These are phyloP conservation scores for Coronaproctus castanopsis DNA, from an alignment of 2,888 invertebrate species.

Conservation along the genomic window DNA sequence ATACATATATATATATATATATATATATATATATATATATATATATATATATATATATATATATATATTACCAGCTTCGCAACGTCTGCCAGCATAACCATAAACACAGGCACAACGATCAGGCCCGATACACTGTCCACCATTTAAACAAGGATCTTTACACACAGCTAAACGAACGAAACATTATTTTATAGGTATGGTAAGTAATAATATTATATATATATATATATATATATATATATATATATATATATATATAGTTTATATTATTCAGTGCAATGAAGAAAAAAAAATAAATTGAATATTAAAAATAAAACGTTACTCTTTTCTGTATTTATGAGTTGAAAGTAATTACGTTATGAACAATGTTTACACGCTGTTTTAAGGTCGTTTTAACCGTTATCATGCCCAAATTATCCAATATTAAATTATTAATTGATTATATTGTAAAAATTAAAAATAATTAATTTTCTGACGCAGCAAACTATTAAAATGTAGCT, in stretches of 20 bases:
- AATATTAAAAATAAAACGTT: background rate
- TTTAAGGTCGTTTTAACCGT: no score
- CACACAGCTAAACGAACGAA: conserved; percentile 42
- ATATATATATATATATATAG: background rate
- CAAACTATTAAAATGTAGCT: no score
- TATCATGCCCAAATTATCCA: no score
- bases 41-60: background rate
- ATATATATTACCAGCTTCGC: conserved; percentile 43
- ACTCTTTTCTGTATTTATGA: no score
- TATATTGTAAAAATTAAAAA: no score
- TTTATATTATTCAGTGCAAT: background rate
- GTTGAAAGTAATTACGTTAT: no score
- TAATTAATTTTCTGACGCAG: no score
- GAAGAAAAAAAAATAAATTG: conserved; percentile 6
- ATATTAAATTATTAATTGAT: no score
- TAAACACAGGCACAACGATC: conserved; percentile 70
- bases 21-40: no score
- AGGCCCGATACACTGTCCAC: conserved; percentile 65
- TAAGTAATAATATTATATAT: background rate
- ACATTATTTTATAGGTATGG: no score
- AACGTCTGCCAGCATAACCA: conserved; percentile 61
- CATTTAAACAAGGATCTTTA: conserved; percentile 55
- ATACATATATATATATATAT: no score
- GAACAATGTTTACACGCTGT: no score
- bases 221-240: background rate